phyloP scores from a whole-genome alignment of 2,888 invertebrate species.

The Acronicta leporina region DNA sequence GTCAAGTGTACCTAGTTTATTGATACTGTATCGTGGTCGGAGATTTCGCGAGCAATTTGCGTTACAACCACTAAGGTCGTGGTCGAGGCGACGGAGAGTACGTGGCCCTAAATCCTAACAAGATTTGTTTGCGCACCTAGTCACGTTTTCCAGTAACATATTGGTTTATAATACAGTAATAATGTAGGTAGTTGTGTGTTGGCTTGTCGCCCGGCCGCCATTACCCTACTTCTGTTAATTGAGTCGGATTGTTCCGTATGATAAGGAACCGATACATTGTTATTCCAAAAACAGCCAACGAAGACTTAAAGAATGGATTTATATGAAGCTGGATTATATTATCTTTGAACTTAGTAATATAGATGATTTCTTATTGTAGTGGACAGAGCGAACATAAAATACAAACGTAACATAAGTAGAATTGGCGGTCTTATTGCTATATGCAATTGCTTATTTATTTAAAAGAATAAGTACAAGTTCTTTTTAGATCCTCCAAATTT shows the following conservation, averaged over 20 bases:
- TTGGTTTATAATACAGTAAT: constrained; percentile 21
- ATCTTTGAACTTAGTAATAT: no score
- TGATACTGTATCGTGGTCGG: no score
- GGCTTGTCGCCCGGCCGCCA: constrained; percentile 31
- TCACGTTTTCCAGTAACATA: constrained; percentile 1
- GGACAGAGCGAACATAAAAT: no score
- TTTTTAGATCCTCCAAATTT: no score
- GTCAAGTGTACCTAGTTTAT: no score
- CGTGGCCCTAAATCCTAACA: neutral
- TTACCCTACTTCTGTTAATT: constrained; percentile 45
- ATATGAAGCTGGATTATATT: constrained; percentile 8
- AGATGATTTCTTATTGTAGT: no score
- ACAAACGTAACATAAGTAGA: no score
- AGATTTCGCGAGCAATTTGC: no score
- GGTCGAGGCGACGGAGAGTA: neutral
- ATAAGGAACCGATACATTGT: constrained; percentile 10
- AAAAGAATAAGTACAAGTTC: no score
- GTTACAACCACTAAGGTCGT: no score
- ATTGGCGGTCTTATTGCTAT: no score
- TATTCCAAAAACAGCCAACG: constrained; percentile 14
- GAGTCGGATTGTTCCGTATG: constrained; percentile 7
- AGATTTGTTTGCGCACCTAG: neutral
- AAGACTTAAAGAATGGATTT: constrained; percentile 1
- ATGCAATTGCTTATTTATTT: no score
- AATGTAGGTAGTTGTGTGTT: constrained; percentile 4